These are phyloP conservation scores for Strigamia crassipes DNA, from an alignment of 2,888 invertebrate species.

Conservation along the genomic window DNA sequence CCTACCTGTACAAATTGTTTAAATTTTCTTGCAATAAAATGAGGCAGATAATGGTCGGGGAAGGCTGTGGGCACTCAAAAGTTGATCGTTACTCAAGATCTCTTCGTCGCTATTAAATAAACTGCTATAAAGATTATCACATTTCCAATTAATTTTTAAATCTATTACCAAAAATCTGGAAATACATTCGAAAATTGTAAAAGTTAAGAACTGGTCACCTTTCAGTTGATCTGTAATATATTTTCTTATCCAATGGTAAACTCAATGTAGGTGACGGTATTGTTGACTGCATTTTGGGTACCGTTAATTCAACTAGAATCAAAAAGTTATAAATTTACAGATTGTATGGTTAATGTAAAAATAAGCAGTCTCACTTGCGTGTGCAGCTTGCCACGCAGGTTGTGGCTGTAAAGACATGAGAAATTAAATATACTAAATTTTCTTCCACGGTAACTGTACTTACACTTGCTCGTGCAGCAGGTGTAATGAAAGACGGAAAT, in stretches of 20 bases:
- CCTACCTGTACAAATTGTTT: neutral
- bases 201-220: neutral
- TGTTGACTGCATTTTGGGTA: neutral
- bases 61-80: neutral
- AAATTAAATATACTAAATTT: neutral
- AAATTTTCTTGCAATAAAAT: constrained; percentile 12
- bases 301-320: neutral
- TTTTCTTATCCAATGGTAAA: neutral
- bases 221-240: constrained; percentile 2
- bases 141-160: too few species aligned
- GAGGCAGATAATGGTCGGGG: neutral
- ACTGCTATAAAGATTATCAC: neutral
- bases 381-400: neutral
- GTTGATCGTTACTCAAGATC: neutral
- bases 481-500: neutral
- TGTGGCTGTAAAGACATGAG: neutral
- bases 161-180: too few species aligned
- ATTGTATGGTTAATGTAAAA: neutral
- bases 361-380: neutral
- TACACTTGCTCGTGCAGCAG: neutral
- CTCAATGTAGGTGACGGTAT: neutral
- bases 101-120: neutral
- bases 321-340: neutral
- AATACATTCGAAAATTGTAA: too few species aligned
- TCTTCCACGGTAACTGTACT: neutral